phyloP scores from a whole-genome alignment of 2,888 invertebrate genomes.

The Ischnus inquisitorius region DNA sequence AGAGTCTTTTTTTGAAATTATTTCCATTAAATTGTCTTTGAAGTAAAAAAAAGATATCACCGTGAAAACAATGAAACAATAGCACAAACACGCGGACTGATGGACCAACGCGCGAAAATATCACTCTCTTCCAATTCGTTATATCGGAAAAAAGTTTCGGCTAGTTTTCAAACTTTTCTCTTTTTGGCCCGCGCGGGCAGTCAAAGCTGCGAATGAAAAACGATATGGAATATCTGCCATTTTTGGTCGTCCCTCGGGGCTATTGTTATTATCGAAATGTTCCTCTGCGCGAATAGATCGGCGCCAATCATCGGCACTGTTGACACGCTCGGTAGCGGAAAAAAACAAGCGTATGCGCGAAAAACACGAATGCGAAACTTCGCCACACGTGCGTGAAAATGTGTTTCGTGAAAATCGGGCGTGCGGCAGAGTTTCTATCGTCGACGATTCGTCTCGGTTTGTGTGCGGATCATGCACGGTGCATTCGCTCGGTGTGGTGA shows the following conservation, averaged over 20 bases:
- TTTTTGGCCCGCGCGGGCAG: too few relatives aligned
- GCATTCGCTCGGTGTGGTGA: constrained; percentile 27
- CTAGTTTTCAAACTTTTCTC: too few relatives aligned
- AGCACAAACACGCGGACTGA: too few relatives aligned
- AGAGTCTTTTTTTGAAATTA: too few relatives aligned
- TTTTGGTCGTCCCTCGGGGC: neutral
- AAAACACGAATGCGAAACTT: neutral
- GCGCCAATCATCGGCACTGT: neutral
- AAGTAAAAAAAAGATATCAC: too few relatives aligned
- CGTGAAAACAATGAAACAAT: too few relatives aligned
- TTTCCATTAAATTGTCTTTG: too few relatives aligned
- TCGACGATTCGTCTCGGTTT: constrained; percentile 13
- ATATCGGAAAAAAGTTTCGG: too few relatives aligned
- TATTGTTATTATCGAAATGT: neutral
- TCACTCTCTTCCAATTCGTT: too few relatives aligned
- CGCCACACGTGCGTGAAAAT: neutral
- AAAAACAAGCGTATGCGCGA: neutral
- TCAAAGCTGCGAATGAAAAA: too few relatives aligned
- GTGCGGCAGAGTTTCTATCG: neutral
- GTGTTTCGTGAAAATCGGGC: neutral
- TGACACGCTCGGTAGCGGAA: neutral
- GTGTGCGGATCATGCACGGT: constrained; percentile 18
- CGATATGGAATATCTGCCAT: neutral
- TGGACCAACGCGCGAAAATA: too few relatives aligned
- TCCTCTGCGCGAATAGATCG: neutral